Evolutionary conservation across 2,888 invertebrate species (phyloP).

Genomic region (Plebejus melissa): DNA sequence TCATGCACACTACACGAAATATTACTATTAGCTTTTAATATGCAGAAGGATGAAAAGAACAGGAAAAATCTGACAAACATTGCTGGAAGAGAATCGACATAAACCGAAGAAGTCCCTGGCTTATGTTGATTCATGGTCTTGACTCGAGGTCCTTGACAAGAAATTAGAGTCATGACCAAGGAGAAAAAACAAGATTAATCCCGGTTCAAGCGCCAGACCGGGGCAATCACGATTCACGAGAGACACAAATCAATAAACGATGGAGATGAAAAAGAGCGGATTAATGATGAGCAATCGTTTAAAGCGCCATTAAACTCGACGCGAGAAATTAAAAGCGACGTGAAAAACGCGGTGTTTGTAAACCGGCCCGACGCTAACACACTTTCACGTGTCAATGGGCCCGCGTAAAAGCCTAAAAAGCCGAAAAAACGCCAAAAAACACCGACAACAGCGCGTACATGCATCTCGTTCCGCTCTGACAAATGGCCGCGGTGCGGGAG

Average conservation of each 20-base stretch:
- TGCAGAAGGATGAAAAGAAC: background rate
- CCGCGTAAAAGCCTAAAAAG: conserved; percentile 76
- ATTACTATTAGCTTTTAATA: background rate
- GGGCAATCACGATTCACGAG: background rate
- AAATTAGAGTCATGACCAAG: too few relatives aligned
- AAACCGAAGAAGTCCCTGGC: too few relatives aligned
- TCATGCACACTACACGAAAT: background rate
- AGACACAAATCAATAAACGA: conserved; percentile 13
- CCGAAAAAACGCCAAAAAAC: conserved; percentile 60
- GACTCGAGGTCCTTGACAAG: too few relatives aligned
- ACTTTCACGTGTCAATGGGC: conserved; percentile 77
- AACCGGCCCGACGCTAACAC: conserved; percentile 72
- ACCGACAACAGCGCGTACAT: conserved; percentile 56
- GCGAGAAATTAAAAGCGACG: conserved; percentile 29
- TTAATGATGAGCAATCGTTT: conserved; percentile 31
- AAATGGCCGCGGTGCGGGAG: conserved; percentile 74
- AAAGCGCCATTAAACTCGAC: conserved; percentile 42
- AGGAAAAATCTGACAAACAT: background rate
- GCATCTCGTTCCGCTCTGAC: conserved; percentile 76
- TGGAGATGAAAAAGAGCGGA: background rate
- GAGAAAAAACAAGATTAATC: too few relatives aligned
- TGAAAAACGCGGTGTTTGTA: conserved; percentile 57
- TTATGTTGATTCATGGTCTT: too few relatives aligned
- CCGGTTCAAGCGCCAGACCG: background rate
- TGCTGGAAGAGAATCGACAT: background rate